Conservation (phyloP, 2,113 vertebrate genomes). For the Nanorana parkeri region DNA sequence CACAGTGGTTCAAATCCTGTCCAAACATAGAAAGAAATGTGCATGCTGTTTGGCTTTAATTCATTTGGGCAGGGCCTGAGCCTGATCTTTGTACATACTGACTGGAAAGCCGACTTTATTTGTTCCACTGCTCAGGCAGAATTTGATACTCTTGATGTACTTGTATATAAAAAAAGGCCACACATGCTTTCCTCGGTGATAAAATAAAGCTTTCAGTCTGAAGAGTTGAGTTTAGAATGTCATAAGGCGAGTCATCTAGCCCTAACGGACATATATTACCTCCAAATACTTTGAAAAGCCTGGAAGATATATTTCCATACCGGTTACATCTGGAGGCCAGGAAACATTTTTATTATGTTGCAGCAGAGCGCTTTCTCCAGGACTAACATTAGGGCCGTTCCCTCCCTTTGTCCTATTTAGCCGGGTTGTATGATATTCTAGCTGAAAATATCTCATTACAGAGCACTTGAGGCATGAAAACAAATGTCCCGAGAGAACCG, state of each 20-base stretch:
- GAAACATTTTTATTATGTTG: neutral
- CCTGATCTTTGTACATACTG: too few species aligned
- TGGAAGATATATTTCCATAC: neutral
- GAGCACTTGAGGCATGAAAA: conserved; percentile 23
- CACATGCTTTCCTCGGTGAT: neutral
- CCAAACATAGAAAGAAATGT: too few species aligned
- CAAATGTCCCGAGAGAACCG: conserved; percentile 36
- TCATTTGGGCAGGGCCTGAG: too few species aligned
- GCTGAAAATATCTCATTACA: conserved; percentile 39
- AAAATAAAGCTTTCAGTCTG: neutral
- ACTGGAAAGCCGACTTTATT: too few species aligned
- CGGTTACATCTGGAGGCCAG: conserved; percentile 5
- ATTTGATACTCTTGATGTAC: too few species aligned
- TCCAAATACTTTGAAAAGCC: neutral
- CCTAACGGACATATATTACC: neutral
- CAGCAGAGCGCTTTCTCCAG: conserved; percentile 1
- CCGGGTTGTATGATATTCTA: conserved; percentile 17
- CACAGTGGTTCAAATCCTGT: too few species aligned
- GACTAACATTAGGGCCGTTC: conserved; percentile 11
- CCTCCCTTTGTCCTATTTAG: conserved; percentile 27
- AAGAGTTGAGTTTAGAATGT: neutral
- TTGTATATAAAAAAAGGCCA: neutral
- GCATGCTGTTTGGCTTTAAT: too few species aligned
- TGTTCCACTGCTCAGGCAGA: too few species aligned
- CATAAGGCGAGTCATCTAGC: neutral